Evolutionary conservation across 1,140 invertebrate species (phyloP), one percentile per base, ranked within the genome.

Genomic region (Pseudomyrmex pallidus): DNA sequence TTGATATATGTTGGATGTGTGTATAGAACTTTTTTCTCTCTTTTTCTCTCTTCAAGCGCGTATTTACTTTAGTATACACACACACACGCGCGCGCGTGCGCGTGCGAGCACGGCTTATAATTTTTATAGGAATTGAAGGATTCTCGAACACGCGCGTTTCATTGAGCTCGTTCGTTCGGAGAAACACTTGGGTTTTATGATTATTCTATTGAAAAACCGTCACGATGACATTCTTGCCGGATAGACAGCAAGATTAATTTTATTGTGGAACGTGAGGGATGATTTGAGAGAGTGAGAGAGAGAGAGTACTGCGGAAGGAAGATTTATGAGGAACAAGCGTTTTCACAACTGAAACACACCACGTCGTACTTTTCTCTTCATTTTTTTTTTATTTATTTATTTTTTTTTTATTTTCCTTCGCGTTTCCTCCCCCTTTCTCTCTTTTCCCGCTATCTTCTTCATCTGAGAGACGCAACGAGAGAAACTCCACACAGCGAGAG

Each of bases 281-380:
- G 66, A 80, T 80, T 63, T 57, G 72, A 56, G n/a, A 56, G 82
- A 86, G 35, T 7, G 35, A 35, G 72, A 56, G 35, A 35, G 72
- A 56, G 25, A 56, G 82, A 86, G 67, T 74, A 50, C 44, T 50
- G 56, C 10, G 73, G 61, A 80, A 35, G 44, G n/a, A 66, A 86
- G 74, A 77, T 87, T 87, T 85, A 70, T 85, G 67, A 57, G 61
- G 78, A 82, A 59, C 78, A 82, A 82, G 78, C 78, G 59, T 82
- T 82, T 82, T 82, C 70, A 54, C 78, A 73, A 74, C 78, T 73
- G 70, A 74, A 74, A 82, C 67, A 82, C 48, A 74, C 70, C 68
- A 48, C 78, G 50, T 82, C 44, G 59, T 13, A 35, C 35, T 7
- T 35, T 35, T 35, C 35, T 35, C 35, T 5, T 62, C 12, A 25